These are phyloP conservation scores for Beaufortia kweichowensis DNA, from an alignment of 2,113 vertebrate genomes.

Conservation along the genomic window DNA sequence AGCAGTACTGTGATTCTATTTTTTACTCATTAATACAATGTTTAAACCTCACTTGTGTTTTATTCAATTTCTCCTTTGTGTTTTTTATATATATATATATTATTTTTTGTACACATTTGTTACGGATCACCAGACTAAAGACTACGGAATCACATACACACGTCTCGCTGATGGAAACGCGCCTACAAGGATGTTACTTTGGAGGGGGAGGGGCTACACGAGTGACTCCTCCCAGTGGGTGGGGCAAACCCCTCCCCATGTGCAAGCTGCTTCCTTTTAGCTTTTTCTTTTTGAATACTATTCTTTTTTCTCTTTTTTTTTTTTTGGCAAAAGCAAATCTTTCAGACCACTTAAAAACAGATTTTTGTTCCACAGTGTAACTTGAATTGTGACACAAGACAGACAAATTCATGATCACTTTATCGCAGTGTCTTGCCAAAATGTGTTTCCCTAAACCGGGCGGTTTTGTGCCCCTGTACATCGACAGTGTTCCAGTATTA, in stretches of 20 bases:
- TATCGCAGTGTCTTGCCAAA: conserved; percentile 49
- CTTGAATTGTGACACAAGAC: conserved; percentile 50
- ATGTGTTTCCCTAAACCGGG: conserved; percentile 24
- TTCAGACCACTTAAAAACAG: conserved; percentile 69
- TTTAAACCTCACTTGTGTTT: conserved; percentile 70
- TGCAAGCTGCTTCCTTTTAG: conserved; percentile 62
- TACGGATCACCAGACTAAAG: conserved; percentile 95
- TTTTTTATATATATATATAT: conserved; percentile 62
- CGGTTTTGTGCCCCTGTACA: conserved; percentile 24
- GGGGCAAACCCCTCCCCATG: conserved; percentile 54
- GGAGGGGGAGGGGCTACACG: conserved; percentile 68
- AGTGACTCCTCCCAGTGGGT: conserved; percentile 47
- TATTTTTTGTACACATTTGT: conserved; percentile 74
- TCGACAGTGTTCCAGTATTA: conserved; percentile 25
- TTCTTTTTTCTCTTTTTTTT: conserved; percentile 39
- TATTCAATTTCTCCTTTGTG: conserved; percentile 65
- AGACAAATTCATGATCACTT: conserved; percentile 43
- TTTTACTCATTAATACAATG: conserved; percentile 47
- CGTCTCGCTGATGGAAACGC: conserved; percentile 84
- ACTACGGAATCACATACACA: conserved; percentile 96
- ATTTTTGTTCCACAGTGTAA: conserved; percentile 53
- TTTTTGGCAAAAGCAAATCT: conserved; percentile 72
- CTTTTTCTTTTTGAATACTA: conserved; percentile 47
- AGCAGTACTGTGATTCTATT: conserved; percentile 74
- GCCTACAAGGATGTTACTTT: conserved; percentile 82